A percentile compares a stretch with the other conserved stretches of the same genome.
These are phyloP conservation scores for Acleris cristana DNA, from an alignment of 2,888 invertebrate species.

Conservation along the genomic window DNA sequence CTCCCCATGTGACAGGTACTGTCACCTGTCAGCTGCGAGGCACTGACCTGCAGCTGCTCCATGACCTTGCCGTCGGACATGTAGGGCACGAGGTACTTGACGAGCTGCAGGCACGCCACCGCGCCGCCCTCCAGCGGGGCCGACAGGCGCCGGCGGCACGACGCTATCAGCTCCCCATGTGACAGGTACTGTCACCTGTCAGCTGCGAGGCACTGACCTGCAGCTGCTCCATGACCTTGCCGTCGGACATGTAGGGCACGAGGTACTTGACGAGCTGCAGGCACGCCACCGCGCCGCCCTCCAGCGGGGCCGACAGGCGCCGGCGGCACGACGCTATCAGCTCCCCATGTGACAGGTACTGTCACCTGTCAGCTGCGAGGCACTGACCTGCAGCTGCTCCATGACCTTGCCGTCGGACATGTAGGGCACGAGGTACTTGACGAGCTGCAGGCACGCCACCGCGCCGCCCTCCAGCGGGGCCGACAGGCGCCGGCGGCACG, in stretches of 20 bases:
- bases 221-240: conserved; percentile 93
- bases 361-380: background rate
- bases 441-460: conserved; percentile 91
- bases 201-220: conserved; percentile 81
- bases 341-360: conserved; percentile 88
- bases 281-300: conserved; percentile 94
- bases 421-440: conserved; percentile 91
- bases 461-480: conserved; percentile 94
- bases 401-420: conserved; percentile 93
- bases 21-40: background rate
- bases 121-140: conserved; percentile 94
- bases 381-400: conserved; percentile 91
- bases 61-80: conserved; percentile 93
- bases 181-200: conserved; percentile 55
- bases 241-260: conserved; percentile 91
- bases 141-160: conserved; percentile 92
- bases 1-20: conserved; percentile 88
- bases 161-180: conserved; percentile 91
- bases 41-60: conserved; percentile 91
- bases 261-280: conserved; percentile 91
- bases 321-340: conserved; percentile 91
- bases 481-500: conserved; percentile 92
- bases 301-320: conserved; percentile 91
- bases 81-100: conserved; percentile 91
- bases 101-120: conserved; percentile 91